Evolutionary conservation across 2,797 vertebrate genomes (phyloP).

Genomic region (Tachyglossus aculeatus): DNA sequence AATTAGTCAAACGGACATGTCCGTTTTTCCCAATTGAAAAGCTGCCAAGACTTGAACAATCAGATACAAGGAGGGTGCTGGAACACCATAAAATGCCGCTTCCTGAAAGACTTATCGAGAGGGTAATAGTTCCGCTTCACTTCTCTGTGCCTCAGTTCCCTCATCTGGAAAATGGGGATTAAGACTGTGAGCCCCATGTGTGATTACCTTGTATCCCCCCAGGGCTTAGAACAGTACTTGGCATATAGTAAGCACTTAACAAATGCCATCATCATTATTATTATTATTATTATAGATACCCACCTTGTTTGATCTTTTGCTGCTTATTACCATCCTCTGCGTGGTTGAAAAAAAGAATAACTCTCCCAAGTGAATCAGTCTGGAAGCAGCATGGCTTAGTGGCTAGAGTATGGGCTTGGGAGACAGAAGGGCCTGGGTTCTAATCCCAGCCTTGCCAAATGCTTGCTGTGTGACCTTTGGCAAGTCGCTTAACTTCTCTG

Average conservation of each 20-base stretch:
- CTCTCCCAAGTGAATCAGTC: background rate
- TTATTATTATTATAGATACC: too few species aligned
- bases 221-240: too few species aligned
- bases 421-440: background rate
- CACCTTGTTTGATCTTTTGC: background rate
- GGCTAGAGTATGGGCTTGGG: background rate
- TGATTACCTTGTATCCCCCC: too few species aligned
- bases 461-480: background rate
- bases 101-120: too few species aligned
- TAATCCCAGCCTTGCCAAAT: background rate
- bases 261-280: too few species aligned
- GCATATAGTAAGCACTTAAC: too few species aligned
- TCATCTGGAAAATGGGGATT: too few species aligned
- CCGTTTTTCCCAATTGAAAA: constrained; percentile 25
- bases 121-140: background rate
- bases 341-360: background rate
- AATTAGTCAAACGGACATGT: constrained; percentile 47
- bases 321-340: background rate
- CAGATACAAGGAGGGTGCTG: constrained; percentile 9
- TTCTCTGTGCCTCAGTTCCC: too few species aligned
- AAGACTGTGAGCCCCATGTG: too few species aligned
- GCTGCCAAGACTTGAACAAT: constrained; percentile 23
- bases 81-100: constrained; percentile 9
- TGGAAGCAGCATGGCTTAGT: background rate
- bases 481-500: background rate